Evolutionary conservation across 1,140 invertebrate species (phyloP), one percentile per base, ranked within the genome.

Genomic region (Eupristina koningsbergeri): DNA sequence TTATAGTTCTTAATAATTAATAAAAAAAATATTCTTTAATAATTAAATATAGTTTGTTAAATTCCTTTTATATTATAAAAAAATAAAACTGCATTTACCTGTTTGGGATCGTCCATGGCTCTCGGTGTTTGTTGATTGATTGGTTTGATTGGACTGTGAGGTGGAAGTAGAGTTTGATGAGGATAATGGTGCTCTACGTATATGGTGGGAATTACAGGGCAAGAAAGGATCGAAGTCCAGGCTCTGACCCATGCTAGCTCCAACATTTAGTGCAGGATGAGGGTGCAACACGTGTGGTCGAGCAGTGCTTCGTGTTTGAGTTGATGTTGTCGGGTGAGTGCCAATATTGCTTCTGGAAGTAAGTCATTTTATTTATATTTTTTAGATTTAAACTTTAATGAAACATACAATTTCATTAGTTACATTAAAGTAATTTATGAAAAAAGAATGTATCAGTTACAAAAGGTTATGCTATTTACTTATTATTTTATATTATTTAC

Each of bases 151-250:
- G 22, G 74, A 50, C 6, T 47, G 45, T 2, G 88, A 86, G 0
- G 86, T 85, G 0, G 86, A 79, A 39, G 73, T 88, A 26, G 85
- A 86, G 34, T 82, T 86, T 9, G 83, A 39, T 1, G 86, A 82
- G 22, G 84, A 34, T 36, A 81, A 84, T 9, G 88, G 76, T 15
- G 84, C 79, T 34, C 87, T 87, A 77, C 91, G 91, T 78, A 95
- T 88, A 85, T 95, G 94, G 85, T 95, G 94, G 0, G 95, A 96
- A 87, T 93, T 94, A 86, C 95, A 96, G 0, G 94, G 94, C n/a
- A 96, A 90, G 86, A 95, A 95, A 9, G 94, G 94, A 92, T 96
- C 95, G 84, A 95, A 95, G 39, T 92, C 92, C 45, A 92, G 84
- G 64, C 89, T 90, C 26, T 90, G 86, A 64, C 89, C 91, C 3